A percentile compares a stretch with the other conserved stretches of the same genome.
These are phyloP conservation scores for Gymnobelideus leadbeateri DNA, from an alignment of 2,113 vertebrate species.

Conservation along the genomic window DNA sequence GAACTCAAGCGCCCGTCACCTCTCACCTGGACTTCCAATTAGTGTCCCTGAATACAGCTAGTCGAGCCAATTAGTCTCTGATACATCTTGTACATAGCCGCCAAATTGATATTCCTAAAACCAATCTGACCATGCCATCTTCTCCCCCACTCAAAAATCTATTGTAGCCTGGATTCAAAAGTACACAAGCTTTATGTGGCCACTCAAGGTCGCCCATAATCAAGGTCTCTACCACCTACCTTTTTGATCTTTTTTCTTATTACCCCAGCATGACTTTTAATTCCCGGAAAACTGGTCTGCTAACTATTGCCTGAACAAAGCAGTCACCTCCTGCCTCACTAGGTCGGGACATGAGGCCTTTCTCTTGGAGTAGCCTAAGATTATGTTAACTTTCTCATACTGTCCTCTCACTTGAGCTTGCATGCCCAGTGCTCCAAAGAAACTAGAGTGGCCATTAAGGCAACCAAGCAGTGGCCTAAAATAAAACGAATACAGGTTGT, in stretches of 20 bases:
- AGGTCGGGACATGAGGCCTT: background rate
- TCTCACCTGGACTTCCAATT: background rate
- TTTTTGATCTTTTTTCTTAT: background rate
- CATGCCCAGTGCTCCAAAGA: background rate
- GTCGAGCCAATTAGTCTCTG: background rate
- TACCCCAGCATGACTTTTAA: background rate
- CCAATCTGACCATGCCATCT: background rate
- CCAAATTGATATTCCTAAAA: background rate
- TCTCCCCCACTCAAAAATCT: background rate
- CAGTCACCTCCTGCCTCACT: background rate
- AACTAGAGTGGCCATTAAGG: background rate
- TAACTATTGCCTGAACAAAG: background rate
- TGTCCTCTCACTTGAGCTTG: background rate
- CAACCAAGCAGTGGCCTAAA: background rate
- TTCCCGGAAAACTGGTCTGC: background rate
- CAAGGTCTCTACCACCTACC: background rate
- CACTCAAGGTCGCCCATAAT: background rate
- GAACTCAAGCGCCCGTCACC: background rate
- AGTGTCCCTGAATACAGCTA: background rate
- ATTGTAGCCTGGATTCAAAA: background rate
- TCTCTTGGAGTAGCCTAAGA: background rate
- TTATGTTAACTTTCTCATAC: background rate
- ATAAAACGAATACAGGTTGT: background rate
- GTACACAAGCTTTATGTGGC: background rate
- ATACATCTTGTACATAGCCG: background rate